Conservation (phyloP, 2,797 vertebrate genomes). For the Gallirallus australis region DNA sequence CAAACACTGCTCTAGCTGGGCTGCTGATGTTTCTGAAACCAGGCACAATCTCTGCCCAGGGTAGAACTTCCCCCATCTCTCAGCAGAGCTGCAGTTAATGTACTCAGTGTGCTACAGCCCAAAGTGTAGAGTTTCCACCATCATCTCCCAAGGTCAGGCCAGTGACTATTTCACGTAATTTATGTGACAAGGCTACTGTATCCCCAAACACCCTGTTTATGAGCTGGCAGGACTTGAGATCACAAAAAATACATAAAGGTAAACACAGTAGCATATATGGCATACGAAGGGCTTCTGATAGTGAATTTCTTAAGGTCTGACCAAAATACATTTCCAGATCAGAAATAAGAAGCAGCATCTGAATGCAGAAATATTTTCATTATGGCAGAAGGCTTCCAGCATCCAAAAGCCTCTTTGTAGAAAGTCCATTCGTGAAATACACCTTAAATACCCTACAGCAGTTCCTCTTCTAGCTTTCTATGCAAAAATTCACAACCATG, state of each 20-base stretch:
- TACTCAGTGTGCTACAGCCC: not conserved
- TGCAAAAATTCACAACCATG: conserved; percentile 44
- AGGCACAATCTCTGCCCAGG: not conserved
- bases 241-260: not conserved
- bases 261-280: not conserved
- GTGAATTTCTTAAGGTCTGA: not conserved
- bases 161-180: not conserved
- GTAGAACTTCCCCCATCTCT: not conserved
- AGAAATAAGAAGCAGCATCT: not conserved
- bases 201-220: not conserved
- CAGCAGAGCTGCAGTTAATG: not conserved
- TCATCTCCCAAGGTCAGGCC: not conserved
- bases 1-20: not conserved
- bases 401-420: not conserved
- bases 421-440: not conserved
- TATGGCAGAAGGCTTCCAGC: not conserved
- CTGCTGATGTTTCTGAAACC: not conserved
- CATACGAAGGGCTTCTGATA: not conserved
- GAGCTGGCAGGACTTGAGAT: not conserved
- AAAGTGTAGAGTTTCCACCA: not conserved
- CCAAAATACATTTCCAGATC: not conserved
- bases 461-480: conserved; percentile 19
- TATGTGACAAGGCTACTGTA: not conserved
- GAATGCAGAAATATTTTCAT: not conserved
- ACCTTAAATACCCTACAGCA: not conserved